Evolutionary conservation across 2,888 invertebrate genomes (phyloP).

Genomic region (Zygaena filipendulae): DNA sequence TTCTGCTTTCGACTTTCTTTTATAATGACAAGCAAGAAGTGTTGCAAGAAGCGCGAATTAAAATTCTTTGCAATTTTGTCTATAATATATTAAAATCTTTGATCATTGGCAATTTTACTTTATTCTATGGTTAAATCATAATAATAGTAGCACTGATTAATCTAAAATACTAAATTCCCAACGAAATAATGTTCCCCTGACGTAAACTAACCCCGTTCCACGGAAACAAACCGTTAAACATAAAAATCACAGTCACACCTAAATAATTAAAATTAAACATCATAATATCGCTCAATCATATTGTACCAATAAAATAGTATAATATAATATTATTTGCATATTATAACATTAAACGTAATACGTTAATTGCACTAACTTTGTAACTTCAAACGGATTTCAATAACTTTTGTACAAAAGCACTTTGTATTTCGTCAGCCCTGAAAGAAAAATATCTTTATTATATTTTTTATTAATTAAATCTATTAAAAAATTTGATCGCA

Average conservation of each 20-base stretch:
- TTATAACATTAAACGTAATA: slow-evolving; percentile 7
- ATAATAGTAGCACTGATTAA: too few relatives aligned
- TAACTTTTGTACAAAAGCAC: slow-evolving; percentile 47
- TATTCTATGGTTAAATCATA: too few relatives aligned
- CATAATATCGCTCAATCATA: slow-evolving; percentile 1
- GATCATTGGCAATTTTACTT: too few relatives aligned
- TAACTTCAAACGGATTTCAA: slow-evolving; percentile 23
- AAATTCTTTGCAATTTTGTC: too few relatives aligned
- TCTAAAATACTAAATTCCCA: too few relatives aligned
- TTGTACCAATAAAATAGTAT: neutral
- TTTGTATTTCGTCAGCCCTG: slow-evolving; percentile 58
- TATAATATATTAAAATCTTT: too few relatives aligned
- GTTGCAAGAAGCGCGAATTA: too few relatives aligned
- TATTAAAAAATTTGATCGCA: too few relatives aligned
- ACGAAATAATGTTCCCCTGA: slow-evolving; percentile 4
- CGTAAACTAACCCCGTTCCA: slow-evolving; percentile 15
- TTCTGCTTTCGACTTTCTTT: too few relatives aligned
- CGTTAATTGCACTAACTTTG: slow-evolving; percentile 12
- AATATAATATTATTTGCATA: slow-evolving; percentile 8
- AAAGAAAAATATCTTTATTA: too few relatives aligned
- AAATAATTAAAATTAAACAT: slow-evolving; percentile 12
- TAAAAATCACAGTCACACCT: slow-evolving; percentile 36
- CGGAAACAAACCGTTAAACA: slow-evolving; percentile 7
- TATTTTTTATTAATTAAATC: too few relatives aligned
- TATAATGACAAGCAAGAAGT: too few relatives aligned